These are phyloP conservation scores for Potorous gilbertii DNA, from an alignment of 2,797 vertebrate species.

Conservation along the genomic window DNA sequence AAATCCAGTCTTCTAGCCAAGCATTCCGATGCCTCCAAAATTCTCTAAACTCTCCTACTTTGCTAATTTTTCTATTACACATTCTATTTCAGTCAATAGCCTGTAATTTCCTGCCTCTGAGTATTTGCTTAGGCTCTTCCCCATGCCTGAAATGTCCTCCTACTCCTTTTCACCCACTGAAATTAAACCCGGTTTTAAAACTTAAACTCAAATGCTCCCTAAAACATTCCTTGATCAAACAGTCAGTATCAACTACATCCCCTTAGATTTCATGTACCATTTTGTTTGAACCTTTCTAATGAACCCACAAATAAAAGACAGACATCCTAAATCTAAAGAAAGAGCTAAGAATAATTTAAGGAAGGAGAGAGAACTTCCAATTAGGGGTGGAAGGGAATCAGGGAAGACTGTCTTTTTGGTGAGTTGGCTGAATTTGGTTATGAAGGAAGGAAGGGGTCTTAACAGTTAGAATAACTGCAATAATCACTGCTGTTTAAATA, in stretches of 20 bases:
- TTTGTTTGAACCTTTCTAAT: neutral
- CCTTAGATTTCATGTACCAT: neutral
- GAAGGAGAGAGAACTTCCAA: neutral
- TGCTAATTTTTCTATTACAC: neutral
- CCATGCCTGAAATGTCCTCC: no score
- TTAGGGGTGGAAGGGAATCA: neutral
- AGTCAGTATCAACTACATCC: neutral
- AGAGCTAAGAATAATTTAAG: neutral
- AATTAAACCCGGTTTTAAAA: neutral
- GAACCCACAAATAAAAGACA: neutral
- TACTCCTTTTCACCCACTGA: neutral
- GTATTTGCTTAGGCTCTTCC: neutral
- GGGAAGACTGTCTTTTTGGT: neutral
- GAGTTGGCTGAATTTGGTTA: neutral
- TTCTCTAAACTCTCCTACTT: neutral
- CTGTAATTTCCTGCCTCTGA: neutral
- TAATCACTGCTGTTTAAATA: neutral
- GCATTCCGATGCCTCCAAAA: neutral
- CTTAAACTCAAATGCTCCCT: neutral
- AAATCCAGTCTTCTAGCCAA: neutral
- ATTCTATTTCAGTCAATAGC: neutral
- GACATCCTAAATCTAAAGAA: neutral
- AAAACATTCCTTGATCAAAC: neutral
- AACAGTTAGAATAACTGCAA: neutral
- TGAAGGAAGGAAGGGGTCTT: neutral